A percentile compares a stretch with the other conserved stretches of the same genome.
These are phyloP conservation scores for Erythrocebus patas DNA, from an alignment of 2,113 vertebrate species.

Conservation along the genomic window DNA sequence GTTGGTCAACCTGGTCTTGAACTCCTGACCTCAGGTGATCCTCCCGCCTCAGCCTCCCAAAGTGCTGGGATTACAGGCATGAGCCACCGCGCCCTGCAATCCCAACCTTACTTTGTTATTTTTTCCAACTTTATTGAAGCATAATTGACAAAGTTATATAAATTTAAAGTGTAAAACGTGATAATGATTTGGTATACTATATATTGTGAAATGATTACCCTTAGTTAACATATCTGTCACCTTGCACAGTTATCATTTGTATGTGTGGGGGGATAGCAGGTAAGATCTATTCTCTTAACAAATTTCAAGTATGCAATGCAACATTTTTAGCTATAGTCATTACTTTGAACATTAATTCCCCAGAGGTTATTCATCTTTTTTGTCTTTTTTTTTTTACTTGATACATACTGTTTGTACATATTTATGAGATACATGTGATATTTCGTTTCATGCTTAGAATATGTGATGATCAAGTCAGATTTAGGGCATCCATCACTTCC, in stretches of 20 bases:
- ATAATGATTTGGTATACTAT: not conserved
- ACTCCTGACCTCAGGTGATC: no score
- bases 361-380: not conserved
- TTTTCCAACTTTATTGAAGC: not conserved
- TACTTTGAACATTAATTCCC: not conserved
- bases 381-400: no score
- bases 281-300: not conserved
- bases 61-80: no score
- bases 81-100: not conserved
- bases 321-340: not conserved
- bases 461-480: no score
- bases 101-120: not conserved
- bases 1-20: no score
- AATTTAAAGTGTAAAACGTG: not conserved
- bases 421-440: no score
- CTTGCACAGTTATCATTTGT: not conserved
- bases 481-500: no score
- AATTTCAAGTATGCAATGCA: not conserved
- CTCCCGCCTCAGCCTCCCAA: no score
- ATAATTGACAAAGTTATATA: not conserved
- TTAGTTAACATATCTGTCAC: not conserved
- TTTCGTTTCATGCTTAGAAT: no score
- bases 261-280: not conserved
- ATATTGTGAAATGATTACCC: fast-evolving
- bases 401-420: no score